Percentiles rank a stretch among this genome's conserved stretches.
Evolutionary conservation across 2,113 vertebrate species (phyloP).

Genomic region (Eclectus roratus): DNA sequence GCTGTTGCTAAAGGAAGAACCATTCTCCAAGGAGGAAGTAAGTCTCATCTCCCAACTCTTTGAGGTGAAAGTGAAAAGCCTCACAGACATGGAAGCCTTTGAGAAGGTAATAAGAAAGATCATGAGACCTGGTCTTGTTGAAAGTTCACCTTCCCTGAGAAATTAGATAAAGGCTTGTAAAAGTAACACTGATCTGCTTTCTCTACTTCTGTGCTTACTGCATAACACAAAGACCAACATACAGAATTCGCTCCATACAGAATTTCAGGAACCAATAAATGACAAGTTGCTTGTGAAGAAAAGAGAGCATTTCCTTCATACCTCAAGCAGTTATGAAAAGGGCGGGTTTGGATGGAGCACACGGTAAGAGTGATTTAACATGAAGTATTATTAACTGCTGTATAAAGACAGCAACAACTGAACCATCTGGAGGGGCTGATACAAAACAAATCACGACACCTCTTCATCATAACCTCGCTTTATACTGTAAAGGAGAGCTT

Average conservation of each 20-base stretch:
- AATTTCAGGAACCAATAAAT: slow-evolving; percentile 64
- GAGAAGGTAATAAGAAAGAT: slow-evolving; percentile 70
- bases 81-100: slow-evolving; percentile 9
- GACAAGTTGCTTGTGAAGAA: slow-evolving; percentile 43
- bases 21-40: not conserved
- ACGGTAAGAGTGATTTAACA: not conserved
- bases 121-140: not conserved
- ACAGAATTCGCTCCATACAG: slow-evolving; percentile 20
- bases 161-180: not conserved
- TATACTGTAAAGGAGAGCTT: not conserved
- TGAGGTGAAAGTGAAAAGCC: slow-evolving; percentile 51
- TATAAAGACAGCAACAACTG: too few species aligned
- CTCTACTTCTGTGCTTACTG: not conserved
- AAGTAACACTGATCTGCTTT: not conserved
- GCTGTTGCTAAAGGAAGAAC: slow-evolving; percentile 20
- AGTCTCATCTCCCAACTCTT: slow-evolving; percentile 62
- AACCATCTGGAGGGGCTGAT: not conserved
- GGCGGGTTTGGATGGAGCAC: not conserved
- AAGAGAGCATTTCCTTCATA: not conserved
- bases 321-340: not conserved
- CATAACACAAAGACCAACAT: slow-evolving; percentile 45
- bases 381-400: too few species aligned
- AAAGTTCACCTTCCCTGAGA: not conserved
- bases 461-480: not conserved
- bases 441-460: not conserved